phyloP scores from a whole-genome alignment of 2,113 vertebrate genomes.

The Pantherophis guttatus region DNA sequence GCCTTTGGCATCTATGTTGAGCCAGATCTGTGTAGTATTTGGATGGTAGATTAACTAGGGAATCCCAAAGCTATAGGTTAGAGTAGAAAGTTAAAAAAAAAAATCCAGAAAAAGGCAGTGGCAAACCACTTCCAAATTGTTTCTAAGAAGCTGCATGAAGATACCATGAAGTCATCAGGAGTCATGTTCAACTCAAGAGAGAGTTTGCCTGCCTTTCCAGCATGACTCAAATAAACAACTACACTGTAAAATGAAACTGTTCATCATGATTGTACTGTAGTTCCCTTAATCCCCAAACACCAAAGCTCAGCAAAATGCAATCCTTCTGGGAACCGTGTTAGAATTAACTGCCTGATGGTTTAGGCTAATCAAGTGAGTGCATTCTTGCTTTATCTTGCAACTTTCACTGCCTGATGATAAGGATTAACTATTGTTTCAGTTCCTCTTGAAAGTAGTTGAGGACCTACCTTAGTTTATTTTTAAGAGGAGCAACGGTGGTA shows the following conservation, averaged over 20 bases:
- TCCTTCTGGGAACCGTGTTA: conserved; percentile 45
- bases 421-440: conserved; percentile 4
- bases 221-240: not conserved
- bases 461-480: not conserved
- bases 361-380: conserved; percentile 25
- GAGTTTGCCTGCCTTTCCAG: not conserved
- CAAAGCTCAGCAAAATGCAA: conserved; percentile 55
- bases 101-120: not conserved
- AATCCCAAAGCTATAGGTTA: not conserved
- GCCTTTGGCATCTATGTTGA: not conserved
- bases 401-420: accelerated
- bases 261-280: conserved; percentile 42
- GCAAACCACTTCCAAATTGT: not conserved
- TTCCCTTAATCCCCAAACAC: conserved; percentile 53
- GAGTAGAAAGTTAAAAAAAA: not conserved
- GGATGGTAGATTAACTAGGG: not conserved
- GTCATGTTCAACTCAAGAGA: not conserved
- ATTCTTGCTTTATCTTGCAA: conserved; percentile 2
- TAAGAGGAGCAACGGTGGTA: not conserved
- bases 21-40: not conserved
- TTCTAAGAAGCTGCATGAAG: not conserved
- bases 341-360: conserved; percentile 18
- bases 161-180: not conserved
- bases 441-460: not conserved
- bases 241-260: conserved; percentile 59